phyloP scores from a whole-genome alignment of 1,140 invertebrate species.

The Neoseiulus cucumeris region DNA sequence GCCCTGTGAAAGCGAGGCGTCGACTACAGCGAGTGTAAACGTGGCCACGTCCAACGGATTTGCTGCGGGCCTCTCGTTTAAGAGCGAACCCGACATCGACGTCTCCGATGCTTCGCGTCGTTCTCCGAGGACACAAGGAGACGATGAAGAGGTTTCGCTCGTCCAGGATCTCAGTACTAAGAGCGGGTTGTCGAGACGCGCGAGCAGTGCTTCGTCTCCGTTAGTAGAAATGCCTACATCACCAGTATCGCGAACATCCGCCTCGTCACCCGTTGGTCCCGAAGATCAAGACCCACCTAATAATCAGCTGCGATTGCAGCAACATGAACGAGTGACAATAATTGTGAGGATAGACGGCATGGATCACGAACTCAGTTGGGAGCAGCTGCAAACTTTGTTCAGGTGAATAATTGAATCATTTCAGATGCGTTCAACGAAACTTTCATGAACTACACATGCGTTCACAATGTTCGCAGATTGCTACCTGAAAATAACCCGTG shows the following conservation, averaged over 20 bases:
- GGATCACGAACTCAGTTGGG: background rate
- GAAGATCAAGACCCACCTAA: background rate
- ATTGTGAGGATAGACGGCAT: background rate
- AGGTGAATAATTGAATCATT: background rate
- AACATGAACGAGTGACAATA: background rate
- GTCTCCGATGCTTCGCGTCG: no score
- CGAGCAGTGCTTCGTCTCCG: background rate
- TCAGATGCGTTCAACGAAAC: no score
- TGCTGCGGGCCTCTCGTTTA: no score
- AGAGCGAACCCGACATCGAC: no score
- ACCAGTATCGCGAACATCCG: background rate
- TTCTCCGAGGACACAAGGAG: no score
- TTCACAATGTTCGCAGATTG: no score
- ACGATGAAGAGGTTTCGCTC: background rate
- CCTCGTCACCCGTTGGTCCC: background rate
- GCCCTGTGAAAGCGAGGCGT: background rate
- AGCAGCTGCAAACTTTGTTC: background rate
- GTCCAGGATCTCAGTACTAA: slow-evolving; percentile 9
- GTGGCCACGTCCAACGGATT: background rate
- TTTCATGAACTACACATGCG: no score
- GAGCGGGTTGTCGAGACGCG: background rate
- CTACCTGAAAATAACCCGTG: no score
- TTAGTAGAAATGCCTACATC: background rate
- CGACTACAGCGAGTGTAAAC: background rate
- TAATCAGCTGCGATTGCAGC: background rate